Base-by-base conservation (phyloP, 2,113 vertebrate species). In the Larimichthys polyactis region DNA sequence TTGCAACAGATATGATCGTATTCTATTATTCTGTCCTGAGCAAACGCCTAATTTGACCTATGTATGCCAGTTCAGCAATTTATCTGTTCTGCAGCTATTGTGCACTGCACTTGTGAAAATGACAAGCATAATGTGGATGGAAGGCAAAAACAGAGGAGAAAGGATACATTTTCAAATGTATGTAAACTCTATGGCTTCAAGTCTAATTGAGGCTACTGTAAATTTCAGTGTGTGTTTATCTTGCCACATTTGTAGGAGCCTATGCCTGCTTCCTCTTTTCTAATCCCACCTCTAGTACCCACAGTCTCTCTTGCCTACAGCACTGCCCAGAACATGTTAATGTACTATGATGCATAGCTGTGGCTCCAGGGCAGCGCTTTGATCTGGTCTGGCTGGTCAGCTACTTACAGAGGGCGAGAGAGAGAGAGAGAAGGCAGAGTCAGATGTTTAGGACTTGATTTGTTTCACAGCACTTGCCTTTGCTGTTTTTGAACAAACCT, bases 311-410 rank as follows among this genome's bases (percentile, higher is more conserved):
- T 57, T 55, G 24, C 44, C 54, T 43, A 3, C 70, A 70, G 59
- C 58, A 19, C 46, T 27, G 24, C 36, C 44, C 32, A 19, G 15
- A 76, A 55, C 59, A 82, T 69, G 43, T 43, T 59, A 66, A 68
- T 70, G 80, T 67, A 58, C 52, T 48, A 5, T 75, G 77, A 71
- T 79, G 46, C 75, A 82, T 62, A 71, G 63, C 76, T 55, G 59
- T 74, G 62, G 78, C 83, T 66, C 16, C 52, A 20, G 63, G 75
- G 63, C 71, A 66, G 80, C 54, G 44, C 52, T 79, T 63, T 87
- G 44, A 82, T 87, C 68, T 62, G 51, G 60, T 76, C 52, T 65
- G 83, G 77, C 66, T 86, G 83, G 85, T 51, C 40, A 48, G 36
- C 29, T 65, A 17, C 75, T 68, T 63, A 48, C 59, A 76, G 69